Base-by-base conservation (phyloP, 2,113 vertebrate species). In the Cacatua alba region DNA sequence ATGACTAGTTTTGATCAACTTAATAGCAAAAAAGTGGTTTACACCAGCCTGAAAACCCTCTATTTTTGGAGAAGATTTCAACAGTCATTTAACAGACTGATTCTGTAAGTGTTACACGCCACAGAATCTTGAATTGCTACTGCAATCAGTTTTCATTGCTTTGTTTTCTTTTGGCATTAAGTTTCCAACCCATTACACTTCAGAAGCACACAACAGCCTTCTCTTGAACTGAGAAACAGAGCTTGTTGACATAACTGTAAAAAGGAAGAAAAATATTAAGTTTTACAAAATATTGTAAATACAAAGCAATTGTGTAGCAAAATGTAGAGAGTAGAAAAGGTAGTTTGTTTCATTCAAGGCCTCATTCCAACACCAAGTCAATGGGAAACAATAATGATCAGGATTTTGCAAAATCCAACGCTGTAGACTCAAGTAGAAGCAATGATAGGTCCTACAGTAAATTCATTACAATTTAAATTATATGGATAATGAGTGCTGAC, bases 111-210 rank as follows among this genome's bases (percentile, higher is more conserved):
- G 92, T 71, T 92, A 63, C 48, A 64, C 64, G 78, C 52, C 43
- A 57, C n/a, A 88, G 86, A 80, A 71, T 81, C 60, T 96, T 96
- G 80, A 94, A 90, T 86, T 93, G 88, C 72, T 94, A 13, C 28
- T 86, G 33, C 64, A 90, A 63, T 44, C 70, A 62, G 92, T 81
- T 96, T 95, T 90, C 49, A 81, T 83, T 83, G 63, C 9, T 37
- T 25, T 96, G 90, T 93, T 96, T 96, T 80, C 90, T 86, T 96
- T 93, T 57, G 43, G 68, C 72, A 62, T 65, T 60, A 79, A 68
- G 29, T 96, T 97, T 94, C 90, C 82, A 94, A 62, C 19, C 60
- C 70, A 59, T 80, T 94, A 82, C 93, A 81, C 64, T 92, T 95
- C n/a, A 93, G 64, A 92, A 79, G 57, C 71, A 86, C 28, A 59